phyloP scores from a whole-genome alignment of 2,888 invertebrate species.

The Lydus trimaculatus region DNA sequence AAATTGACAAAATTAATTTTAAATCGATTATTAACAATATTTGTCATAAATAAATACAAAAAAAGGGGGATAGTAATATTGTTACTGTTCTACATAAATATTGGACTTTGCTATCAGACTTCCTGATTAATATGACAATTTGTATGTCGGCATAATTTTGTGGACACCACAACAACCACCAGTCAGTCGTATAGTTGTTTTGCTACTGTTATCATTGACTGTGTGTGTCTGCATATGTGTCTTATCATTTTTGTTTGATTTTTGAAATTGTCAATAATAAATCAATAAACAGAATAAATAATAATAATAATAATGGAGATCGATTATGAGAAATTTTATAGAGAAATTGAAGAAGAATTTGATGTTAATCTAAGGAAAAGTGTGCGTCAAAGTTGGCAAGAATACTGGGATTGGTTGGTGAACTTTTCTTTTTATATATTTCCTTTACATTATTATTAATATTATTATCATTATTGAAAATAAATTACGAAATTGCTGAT shows the following conservation, averaged over 20 bases:
- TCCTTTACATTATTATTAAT: constrained; percentile 7
- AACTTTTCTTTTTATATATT: constrained; percentile 12
- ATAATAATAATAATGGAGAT: constrained; percentile 39
- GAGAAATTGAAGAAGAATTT: constrained; percentile 53
- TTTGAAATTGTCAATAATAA: background rate
- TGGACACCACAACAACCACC: constrained; percentile 10
- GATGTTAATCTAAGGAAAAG: constrained; percentile 48
- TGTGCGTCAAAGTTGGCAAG: constrained; percentile 48
- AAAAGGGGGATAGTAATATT: background rate
- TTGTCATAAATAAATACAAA: too few species aligned
- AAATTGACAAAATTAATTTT: too few species aligned
- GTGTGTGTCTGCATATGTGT: constrained; percentile 7
- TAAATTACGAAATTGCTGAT: background rate
- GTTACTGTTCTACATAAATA: constrained; percentile 42
- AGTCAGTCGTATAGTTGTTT: constrained; percentile 15
- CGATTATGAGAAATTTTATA: constrained; percentile 49
- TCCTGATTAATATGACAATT: constrained; percentile 45
- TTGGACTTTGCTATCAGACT: constrained; percentile 45
- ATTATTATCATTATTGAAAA: too few species aligned
- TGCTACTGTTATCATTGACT: constrained; percentile 24
- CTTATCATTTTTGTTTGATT: constrained; percentile 17
- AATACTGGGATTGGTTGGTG: constrained; percentile 58
- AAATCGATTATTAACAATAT: background rate
- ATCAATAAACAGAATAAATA: background rate
- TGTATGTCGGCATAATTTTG: constrained; percentile 39